Base-by-base conservation (phyloP, 1,140 invertebrate genomes). In the Uloborus diversus region DNA sequence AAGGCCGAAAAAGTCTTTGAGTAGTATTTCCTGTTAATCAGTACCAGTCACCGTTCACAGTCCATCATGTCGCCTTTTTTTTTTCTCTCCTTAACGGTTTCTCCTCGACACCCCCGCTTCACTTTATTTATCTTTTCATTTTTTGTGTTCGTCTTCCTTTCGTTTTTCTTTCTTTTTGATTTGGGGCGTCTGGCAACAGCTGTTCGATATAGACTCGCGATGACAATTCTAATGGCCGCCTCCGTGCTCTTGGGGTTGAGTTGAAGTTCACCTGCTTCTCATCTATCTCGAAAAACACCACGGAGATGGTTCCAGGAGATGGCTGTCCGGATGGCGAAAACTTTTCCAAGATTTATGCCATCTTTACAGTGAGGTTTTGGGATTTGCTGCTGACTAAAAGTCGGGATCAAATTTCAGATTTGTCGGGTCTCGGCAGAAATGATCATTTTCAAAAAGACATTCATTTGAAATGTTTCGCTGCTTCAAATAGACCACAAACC, bases 1-100 rank as follows among this genome's bases (percentile, higher is more conserved):
- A 30, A 51, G 37, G 62, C 32, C 61, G 57, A 37, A 25, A 57
- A 73, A 42, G 70, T 33, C 28, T 73, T 53, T 66, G 61, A 78
- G 73, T 66, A 78, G 73, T 78, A 78, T 78, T 78, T 78, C 73
- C 73, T 78, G 73, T 78, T 78, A 78, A 78, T 78, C 73, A 65
- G 73, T 76, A 47, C 61, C 62, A 76, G 73, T 62, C 70, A 62
- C 25, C 56, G 35, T 66, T 66, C 42, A 61, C 70, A 62, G 68
- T 64, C 42, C 71, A 64, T 75, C 71, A 64, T 62, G 42, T 75
- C 42, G 17, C 59, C 56, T 71, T 71, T 59, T 33, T 56, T n/a
- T n/a, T n/a, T n/a, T n/a, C n/a, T n/a, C n/a, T n/a, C n/a, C n/a
- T n/a, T 71, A 78, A 78, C 73, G 73, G 73, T 64, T 66, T 64